These are phyloP conservation scores for Hydroisotoma schaefferi DNA, from an alignment of 2,888 invertebrate species.

Conservation along the genomic window DNA sequence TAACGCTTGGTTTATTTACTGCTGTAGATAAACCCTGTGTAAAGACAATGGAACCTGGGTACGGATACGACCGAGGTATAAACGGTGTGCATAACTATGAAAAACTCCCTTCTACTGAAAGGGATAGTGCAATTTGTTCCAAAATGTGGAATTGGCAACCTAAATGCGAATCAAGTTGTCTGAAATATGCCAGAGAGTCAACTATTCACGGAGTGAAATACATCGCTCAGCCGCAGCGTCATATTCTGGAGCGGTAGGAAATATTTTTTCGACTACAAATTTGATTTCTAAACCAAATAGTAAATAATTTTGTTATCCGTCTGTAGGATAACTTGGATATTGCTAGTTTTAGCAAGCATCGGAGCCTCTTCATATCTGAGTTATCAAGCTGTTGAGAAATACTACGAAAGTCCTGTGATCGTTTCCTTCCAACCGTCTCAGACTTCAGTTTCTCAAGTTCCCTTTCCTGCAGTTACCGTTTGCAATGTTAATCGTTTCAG, in stretches of 20 bases:
- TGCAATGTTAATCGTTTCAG: slow-evolving; percentile 68
- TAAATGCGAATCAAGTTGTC: background rate
- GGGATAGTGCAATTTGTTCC: too few species aligned
- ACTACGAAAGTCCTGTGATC: slow-evolving; percentile 70
- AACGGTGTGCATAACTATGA: too few species aligned
- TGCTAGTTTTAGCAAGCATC: slow-evolving; percentile 23
- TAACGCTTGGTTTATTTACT: too few species aligned
- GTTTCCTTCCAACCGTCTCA: slow-evolving; percentile 72
- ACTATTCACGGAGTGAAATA: background rate
- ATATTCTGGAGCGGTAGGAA: background rate
- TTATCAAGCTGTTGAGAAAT: slow-evolving; percentile 55
- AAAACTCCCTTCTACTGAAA: too few species aligned
- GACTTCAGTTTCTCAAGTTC: slow-evolving; percentile 64
- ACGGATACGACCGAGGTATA: too few species aligned
- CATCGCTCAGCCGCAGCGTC: background rate
- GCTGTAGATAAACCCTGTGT: too few species aligned
- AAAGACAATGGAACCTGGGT: too few species aligned
- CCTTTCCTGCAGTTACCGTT: slow-evolving; percentile 78
- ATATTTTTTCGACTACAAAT: too few species aligned
- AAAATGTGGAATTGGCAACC: background rate
- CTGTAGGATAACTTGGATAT: slow-evolving; percentile 6
- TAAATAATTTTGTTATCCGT: background rate
- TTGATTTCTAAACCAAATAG: background rate
- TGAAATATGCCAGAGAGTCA: background rate
- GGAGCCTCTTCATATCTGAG: slow-evolving; percentile 33